Evolutionary conservation across 1,140 invertebrate genomes (phyloP).

Genomic region (Drosophila teissieri): DNA sequence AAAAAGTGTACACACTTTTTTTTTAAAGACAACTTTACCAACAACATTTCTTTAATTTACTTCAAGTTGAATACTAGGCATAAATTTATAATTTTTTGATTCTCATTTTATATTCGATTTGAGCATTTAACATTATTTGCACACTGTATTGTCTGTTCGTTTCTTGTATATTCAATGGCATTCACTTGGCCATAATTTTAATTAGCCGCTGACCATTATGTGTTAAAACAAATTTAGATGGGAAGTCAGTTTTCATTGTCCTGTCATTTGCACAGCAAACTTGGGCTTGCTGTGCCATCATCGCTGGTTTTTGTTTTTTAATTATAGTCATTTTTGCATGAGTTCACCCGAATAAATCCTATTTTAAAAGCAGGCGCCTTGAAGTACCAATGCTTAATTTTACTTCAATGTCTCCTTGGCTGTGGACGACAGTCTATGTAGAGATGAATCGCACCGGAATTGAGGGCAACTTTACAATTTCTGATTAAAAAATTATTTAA

Average conservation of each 20-base stretch:
- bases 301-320: conserved; percentile 76
- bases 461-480: too few relatives aligned
- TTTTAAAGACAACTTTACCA: neutral
- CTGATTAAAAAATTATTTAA: too few relatives aligned
- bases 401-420: neutral
- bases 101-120: too few relatives aligned
- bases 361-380: conserved; percentile 7
- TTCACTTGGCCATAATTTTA: conserved; percentile 66
- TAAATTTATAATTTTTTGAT: too few relatives aligned
- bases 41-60: neutral
- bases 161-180: conserved; percentile 64
- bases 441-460: too few relatives aligned
- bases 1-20: neutral
- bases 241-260: conserved; percentile 67
- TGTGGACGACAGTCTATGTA: too few relatives aligned
- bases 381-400: conserved; percentile 2
- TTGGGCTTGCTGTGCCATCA: conserved; percentile 45
- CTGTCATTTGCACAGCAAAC: conserved; percentile 84
- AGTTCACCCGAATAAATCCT: conserved; percentile 75
- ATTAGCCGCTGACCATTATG: conserved; percentile 67
- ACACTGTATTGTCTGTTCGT: conserved; percentile 13
- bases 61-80: neutral
- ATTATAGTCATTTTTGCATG: conserved; percentile 80
- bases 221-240: conserved; percentile 39
- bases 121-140: too few relatives aligned